Evolutionary conservation across 1,140 invertebrate genomes (phyloP), one percentile per base, ranked within the genome.

Genomic region (Drosophila hydei): DNA sequence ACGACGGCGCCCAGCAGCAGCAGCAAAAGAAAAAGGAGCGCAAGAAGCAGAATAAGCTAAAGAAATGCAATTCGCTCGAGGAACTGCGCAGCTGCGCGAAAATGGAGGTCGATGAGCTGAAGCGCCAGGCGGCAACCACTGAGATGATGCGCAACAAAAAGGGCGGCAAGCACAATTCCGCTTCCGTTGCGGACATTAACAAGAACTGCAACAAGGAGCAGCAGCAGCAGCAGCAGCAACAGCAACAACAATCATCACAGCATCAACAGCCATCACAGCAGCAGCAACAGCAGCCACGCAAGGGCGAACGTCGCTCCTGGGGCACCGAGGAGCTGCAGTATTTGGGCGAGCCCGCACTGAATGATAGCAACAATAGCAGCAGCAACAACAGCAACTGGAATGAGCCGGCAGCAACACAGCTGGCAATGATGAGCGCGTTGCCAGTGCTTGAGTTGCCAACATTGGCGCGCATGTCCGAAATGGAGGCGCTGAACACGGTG

Each of bases 21-120:
- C 73, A 73, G 30, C 81, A 84, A 33, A 83, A 83, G 54, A 88
- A 84, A 19, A 91, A 91, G 68, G 83, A 88, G 25, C 76, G 79
- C 36, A 81, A 81, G 55, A 89, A 91, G 47, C 79, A 90, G 45
- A 70, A 79, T 9, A 91, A 91, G 59, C 64, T 95, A 21, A 94
- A 95, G 76, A 95, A 94, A 72, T 93, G 94, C 33, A 95, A 94
- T 83, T 95, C 94, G 6, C 81, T 95, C 36, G 95, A 95, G 79
- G 95, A 95, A 90, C 93, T 95, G 79, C 62, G 93, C 90, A 91
- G 81, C 63, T 84, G 89, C 50, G 65, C 91, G 14, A 91, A 91
- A 67, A 87, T 91, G 62, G 91, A 91, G 43, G 88, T 85, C 7
- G 89, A 90, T 18, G 85, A 90, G 7, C 60, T 89, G 7, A 89